Evolutionary conservation across 92 coral and sea anemone species (phyloP), one percentile per base, ranked within the genome.

Genomic region (Palythoa heliodiscus): DNA sequence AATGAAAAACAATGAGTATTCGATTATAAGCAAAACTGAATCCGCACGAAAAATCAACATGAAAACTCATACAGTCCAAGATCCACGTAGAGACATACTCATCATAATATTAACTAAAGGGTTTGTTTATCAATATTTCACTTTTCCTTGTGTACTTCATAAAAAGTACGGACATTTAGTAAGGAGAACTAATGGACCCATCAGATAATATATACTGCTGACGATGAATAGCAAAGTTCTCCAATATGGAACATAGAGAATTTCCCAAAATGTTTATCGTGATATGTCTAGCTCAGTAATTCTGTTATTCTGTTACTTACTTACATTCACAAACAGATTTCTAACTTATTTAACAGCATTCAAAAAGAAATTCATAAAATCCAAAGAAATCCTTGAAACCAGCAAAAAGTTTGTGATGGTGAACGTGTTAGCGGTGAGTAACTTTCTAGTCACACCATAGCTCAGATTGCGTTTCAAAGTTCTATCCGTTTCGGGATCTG

Each of bases 381-480:
- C 98, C 12, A 84, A 92, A 67, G 90, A 89, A 53, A 91, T 95
- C 53, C 90, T 90, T 16, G 81, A 90, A 13, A 90, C 91, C 40
- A 93, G 98, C 86, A 91, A 88, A 64, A 58, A 94, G 22, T 93
- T 95, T 70, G 89, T 89, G 37, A 94, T 95, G 98, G 94, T 95
- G 15, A 95, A 95, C 76, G 87, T 89, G 6, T 39, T 64, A 3
- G 73, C 60, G 54, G 84, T 79, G 52, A 79, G 84, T 79, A 16
- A 8, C 20, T 14, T 39, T 24, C 25, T 43, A 43, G 50, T 43
- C 50, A 8, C 50, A 43, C 50, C 35, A 29, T 29, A 29, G 35
- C 35, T 29, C 35, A 29, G 35, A 0, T 29, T 29, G 35, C 35
- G 35, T 29, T 29, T 43, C 50, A 43, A 43, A 43, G 0, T 16